phyloP scores from a whole-genome alignment of 2,113 vertebrate genomes.

The Lophura nycthemera region DNA sequence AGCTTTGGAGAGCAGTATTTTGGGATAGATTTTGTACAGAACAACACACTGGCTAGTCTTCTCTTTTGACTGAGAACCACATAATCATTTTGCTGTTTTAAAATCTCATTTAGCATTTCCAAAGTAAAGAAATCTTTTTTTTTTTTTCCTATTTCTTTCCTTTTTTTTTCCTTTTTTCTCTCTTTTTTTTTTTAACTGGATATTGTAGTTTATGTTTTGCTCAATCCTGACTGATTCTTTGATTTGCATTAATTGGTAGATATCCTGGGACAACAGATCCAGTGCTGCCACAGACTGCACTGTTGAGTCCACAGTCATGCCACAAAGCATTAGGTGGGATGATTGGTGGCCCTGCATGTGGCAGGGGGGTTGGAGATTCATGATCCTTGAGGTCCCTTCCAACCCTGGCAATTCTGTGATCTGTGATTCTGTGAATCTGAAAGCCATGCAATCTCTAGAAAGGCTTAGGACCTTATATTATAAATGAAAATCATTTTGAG shows the following conservation, averaged over 20 bases:
- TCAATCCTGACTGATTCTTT: background rate
- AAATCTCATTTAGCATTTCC: background rate
- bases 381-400: no score
- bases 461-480: background rate
- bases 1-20: background rate
- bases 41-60: background rate
- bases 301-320: background rate
- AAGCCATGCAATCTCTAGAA: background rate
- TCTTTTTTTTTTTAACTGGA: background rate
- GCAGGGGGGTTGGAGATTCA: no score
- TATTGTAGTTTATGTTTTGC: background rate
- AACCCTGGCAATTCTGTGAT: no score
- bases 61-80: background rate
- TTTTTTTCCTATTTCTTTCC: background rate
- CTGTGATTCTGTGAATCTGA: no score
- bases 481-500: constrained; percentile 5
- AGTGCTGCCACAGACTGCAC: background rate
- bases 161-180: background rate
- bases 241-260: background rate
- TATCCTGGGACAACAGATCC: background rate
- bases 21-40: background rate
- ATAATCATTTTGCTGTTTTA: background rate
- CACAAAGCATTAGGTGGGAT: no score
- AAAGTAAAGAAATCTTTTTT: background rate
- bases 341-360: no score